Evolutionary conservation across 92 coral and sea anemone species (phyloP), one percentile per base, ranked within the genome.

Genomic region (Phenganax marumi): DNA sequence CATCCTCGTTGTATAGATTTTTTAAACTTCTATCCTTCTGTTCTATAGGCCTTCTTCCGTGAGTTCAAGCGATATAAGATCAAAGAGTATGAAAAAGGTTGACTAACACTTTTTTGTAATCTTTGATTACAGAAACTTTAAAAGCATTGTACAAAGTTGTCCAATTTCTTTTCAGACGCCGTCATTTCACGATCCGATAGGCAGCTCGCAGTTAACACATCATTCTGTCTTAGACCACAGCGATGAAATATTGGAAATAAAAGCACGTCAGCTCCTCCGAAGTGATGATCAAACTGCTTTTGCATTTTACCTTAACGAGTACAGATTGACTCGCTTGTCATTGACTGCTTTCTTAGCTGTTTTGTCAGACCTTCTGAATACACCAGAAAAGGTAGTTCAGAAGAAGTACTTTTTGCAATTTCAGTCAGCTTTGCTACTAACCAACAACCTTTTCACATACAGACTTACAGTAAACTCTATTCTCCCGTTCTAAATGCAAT

Each of bases 151-250:
- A 56, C 17, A 56, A 56, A 14, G 7, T 1, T 56, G 2, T 56
- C 63, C 13, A 9, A 11, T 49, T 48, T 18, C 18, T 33, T 55
- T 78, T 16, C 64, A 93, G 97, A 85, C 73, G 5, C 89, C 97
- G 2, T 86, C 85, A 86, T 93, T 93, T 70, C 90, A 85, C 76
- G 93, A 92, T 51, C 91, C 91, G 19, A 89, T 93, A 23, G 97
- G 91, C 19, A 97, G 98, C 9, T 80, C 98, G 17, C 98, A 92
- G 55, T 90, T 95, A 12, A 83, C 93, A 25, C 91, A 95, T 72
- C 90, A 88, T 72, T 78, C 83, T 1, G 83, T 78, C 23, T 89
- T 93, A 10, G 89, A 88, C 12, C 39, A 97, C 93, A 55, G 91
- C 90, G 83, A 78, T n/a, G 83, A 61, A 19, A 61, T 78, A 17